A percentile compares a stretch with the other conserved stretches of the same genome.
phyloP scores from a whole-genome alignment of 2,113 vertebrate species.

The Trematomus loennbergii region DNA sequence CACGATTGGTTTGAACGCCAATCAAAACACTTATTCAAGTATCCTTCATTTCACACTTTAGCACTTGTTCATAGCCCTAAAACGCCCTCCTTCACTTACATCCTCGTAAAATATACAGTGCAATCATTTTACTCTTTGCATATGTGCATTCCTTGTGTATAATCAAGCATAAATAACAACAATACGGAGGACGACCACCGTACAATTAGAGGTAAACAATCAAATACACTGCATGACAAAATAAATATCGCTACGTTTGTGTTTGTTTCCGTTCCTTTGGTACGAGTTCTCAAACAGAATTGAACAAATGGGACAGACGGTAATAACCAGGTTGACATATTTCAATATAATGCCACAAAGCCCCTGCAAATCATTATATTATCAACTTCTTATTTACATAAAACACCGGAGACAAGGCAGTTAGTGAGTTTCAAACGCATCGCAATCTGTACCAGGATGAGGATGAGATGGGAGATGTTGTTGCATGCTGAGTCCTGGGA shows the following conservation, averaged over 20 bases:
- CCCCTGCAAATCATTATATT: conserved; percentile 50
- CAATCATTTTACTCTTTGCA: conserved; percentile 56
- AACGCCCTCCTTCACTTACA: conserved; percentile 35
- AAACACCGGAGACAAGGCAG: conserved; percentile 82
- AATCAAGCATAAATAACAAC: conserved; percentile 61
- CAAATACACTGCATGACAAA: conserved; percentile 68
- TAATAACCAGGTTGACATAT: conserved; percentile 36
- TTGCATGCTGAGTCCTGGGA: conserved; percentile 66
- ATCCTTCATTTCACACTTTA: conserved; percentile 57
- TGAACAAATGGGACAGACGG: conserved; percentile 36
- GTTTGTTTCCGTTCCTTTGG: conserved; percentile 68
- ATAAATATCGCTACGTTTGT: conserved; percentile 55
- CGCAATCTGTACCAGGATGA: conserved; percentile 38
- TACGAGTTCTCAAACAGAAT: conserved; percentile 45
- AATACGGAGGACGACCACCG: no score
- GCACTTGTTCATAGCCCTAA: conserved; percentile 68
- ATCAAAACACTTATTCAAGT: conserved; percentile 65
- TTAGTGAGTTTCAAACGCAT: conserved; percentile 49
- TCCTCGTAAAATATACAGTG: conserved; percentile 55
- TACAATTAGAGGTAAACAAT: conserved; percentile 52
- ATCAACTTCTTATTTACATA: conserved; percentile 87
- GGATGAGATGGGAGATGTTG: conserved; percentile 40
- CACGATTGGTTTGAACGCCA: conserved; percentile 33
- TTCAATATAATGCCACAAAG: conserved; percentile 55
- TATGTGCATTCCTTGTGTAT: conserved; percentile 63